Percentiles rank a stretch among this genome's conserved stretches.
phyloP scores from a whole-genome alignment of 2,797 vertebrate species.

The Petrocephalus schoutedeni region DNA sequence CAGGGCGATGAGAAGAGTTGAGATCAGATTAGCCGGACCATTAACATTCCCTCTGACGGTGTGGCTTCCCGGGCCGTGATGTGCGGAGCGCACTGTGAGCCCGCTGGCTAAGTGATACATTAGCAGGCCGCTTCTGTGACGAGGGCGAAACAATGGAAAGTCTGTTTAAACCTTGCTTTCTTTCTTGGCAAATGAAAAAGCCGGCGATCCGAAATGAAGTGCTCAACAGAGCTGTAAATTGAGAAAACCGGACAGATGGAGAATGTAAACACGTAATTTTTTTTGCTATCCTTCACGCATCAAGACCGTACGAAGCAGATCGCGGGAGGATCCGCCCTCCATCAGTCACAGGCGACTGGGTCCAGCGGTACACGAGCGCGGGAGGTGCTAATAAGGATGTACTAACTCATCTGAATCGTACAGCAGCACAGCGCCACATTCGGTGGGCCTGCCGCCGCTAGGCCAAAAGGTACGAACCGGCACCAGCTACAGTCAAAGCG shows the following conservation, averaged over 20 bases:
- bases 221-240: conserved; percentile 24
- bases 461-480: not conserved
- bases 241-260: not conserved
- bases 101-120: conserved; percentile 11
- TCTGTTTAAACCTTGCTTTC: conserved; percentile 8
- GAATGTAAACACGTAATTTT: not conserved
- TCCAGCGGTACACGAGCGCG: not conserved
- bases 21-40: conserved; percentile 22
- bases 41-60: conserved; percentile 22
- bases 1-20: conserved; percentile 12
- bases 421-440: not conserved
- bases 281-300: conserved; percentile 14
- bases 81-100: not conserved
- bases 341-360: not conserved
- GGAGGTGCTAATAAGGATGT: conserved; percentile 5
- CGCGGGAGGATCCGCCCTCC: not conserved
- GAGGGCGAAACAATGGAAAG: not conserved
- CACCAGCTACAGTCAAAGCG: not conserved
- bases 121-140: not conserved
- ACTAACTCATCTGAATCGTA: not conserved
- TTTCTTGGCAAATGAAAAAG: conserved; percentile 23
- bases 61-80: not conserved
- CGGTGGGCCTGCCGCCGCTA: too few relatives aligned
- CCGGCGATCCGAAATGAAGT: conserved; percentile 8
- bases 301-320: not conserved